Percentiles rank a stretch among this genome's conserved stretches.
phyloP scores from a whole-genome alignment of 2,113 vertebrate species.

The Bos taurus region ARS-UCD2.0 NC_037344.1:16812501-16813000 shows the following conservation, averaged over 20 bases:
- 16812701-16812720: not conserved
- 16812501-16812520: not conserved
- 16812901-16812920: not conserved
- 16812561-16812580: not conserved
- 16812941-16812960: not conserved
- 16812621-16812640: not conserved
- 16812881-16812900: not conserved
- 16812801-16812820: not conserved
- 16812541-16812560: not conserved
- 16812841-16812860: not conserved
- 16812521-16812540: not conserved
- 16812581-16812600: not conserved
- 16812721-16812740: not conserved
- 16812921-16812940: not conserved
- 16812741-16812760: not conserved
- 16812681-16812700: not conserved
- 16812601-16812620: not conserved
- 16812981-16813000: not conserved
- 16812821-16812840: not conserved
- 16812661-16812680: not conserved
- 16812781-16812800: not conserved
- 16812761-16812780: not conserved
- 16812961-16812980: not conserved
- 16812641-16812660: not conserved
- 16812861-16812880: not conserved